phyloP scores from a whole-genome alignment of 2,113 vertebrate genomes.

The Peromyscus californicus region DNA sequence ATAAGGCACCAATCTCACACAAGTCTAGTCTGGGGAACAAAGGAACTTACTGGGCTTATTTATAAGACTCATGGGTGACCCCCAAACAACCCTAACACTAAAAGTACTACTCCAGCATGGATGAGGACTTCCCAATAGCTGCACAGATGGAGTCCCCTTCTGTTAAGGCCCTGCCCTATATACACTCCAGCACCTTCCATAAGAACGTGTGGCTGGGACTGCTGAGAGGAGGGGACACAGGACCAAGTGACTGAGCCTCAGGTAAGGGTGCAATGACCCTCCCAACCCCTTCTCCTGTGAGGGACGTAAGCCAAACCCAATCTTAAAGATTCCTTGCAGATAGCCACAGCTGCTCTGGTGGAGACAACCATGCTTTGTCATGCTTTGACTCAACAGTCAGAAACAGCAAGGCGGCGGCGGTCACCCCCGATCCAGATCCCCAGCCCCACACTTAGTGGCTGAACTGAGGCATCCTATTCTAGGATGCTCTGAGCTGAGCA shows the following conservation, averaged over 20 bases:
- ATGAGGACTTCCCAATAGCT: background rate
- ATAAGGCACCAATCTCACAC: background rate
- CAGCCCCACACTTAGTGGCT: background rate
- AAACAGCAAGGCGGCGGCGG: background rate
- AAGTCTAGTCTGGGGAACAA: background rate
- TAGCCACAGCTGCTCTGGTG: background rate
- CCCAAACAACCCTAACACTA: background rate
- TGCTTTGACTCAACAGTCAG: background rate
- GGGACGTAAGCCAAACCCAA: background rate
- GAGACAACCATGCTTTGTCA: background rate
- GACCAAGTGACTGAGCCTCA: background rate
- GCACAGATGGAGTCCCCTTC: background rate
- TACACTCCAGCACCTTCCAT: background rate
- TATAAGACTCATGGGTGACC: background rate
- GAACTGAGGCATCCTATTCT: background rate
- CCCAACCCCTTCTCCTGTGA: background rate
- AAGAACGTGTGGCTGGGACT: background rate
- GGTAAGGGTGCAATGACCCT: background rate
- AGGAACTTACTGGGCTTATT: background rate
- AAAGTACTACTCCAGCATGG: background rate
- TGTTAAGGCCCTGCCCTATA: background rate
- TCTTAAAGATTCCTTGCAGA: background rate
- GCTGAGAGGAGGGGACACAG: background rate
- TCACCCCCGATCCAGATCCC: background rate
- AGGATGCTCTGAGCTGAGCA: background rate